Evolutionary conservation across 1,140 invertebrate genomes (phyloP), one percentile per base, ranked within the genome.

Genomic region (Trichonephila clavipes): DNA sequence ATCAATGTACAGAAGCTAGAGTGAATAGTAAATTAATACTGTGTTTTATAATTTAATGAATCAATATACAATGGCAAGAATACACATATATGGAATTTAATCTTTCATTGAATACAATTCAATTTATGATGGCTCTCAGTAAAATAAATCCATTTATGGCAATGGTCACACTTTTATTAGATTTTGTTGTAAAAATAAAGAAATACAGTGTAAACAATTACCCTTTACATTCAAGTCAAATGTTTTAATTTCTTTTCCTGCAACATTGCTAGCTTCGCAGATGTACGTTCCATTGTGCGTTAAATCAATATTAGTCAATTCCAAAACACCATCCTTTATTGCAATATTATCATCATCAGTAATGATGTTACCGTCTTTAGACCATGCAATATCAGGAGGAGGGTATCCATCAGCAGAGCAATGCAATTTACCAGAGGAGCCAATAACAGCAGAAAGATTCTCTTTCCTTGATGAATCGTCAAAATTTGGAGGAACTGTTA

Each of bases 321-420:
- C 72, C 28, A 94, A 28, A 21, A 81, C 64, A 66, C n/a, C 24
- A 72, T 89, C 58, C 28, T 28, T 88, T 64, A 58, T 64, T 40
- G 24, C 28, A 19, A 83, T 69, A 51, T 16, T 64, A 7, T 88
- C 88, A 58, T 82, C 64, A 88, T 21, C 66, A 7, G 66, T 69
- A n/a, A 94, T 24, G 51, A 94, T 64, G 44, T 58, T 72, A 6
- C 87, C 85, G 81, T 94, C 89, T 66, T 94, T 90, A 62, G 12
- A 81, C 96, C 96, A 97, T 8, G 94, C 95, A 81, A 97, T 96
- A 24, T 95, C 95, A 40, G 96, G 96, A 14, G 82, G 89, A 8
- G 96, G 96, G 90, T 95, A 95, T 3, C 96, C 96, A 58, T 94
- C 94, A 2, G 96, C 96, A 8, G 95, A 95, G 92, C 96, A 97